Evolutionary conservation across 2,797 vertebrate genomes (phyloP).

Genomic region (Rhinoraja longicauda): DNA sequence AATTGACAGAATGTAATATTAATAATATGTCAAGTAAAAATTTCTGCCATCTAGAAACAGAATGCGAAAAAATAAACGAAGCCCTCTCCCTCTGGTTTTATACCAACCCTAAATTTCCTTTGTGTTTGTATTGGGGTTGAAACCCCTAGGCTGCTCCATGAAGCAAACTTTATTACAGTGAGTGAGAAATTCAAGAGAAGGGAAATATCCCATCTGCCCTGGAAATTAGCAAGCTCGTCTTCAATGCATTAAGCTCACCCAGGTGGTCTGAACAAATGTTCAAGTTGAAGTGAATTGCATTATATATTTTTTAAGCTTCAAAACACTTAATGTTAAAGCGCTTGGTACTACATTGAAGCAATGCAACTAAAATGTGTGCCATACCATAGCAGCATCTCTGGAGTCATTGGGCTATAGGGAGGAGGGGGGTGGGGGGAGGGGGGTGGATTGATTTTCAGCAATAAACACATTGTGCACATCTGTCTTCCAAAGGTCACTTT

Average conservation of each 20-base stretch:
- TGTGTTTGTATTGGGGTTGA: neutral
- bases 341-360: neutral
- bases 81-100: neutral
- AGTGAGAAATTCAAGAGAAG: neutral
- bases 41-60: neutral
- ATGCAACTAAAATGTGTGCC: neutral
- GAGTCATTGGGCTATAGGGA: neutral
- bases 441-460: slow-evolving; percentile 21
- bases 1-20: neutral
- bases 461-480: slow-evolving; percentile 13
- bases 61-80: neutral
- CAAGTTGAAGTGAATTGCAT: neutral
- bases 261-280: neutral
- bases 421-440: neutral
- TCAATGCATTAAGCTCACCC: neutral
- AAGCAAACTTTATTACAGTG: neutral
- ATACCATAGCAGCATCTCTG: neutral
- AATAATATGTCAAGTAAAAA: neutral
- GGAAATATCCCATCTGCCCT: neutral
- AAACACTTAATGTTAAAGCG: slow-evolving; percentile 18
- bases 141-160: neutral
- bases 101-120: neutral
- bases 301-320: neutral
- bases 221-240: neutral
- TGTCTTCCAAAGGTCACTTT: slow-evolving; percentile 35